A percentile compares a stretch with the other conserved stretches of the same genome.
phyloP scores from a whole-genome alignment of 2,113 vertebrate genomes.

The Labeo catla region DNA sequence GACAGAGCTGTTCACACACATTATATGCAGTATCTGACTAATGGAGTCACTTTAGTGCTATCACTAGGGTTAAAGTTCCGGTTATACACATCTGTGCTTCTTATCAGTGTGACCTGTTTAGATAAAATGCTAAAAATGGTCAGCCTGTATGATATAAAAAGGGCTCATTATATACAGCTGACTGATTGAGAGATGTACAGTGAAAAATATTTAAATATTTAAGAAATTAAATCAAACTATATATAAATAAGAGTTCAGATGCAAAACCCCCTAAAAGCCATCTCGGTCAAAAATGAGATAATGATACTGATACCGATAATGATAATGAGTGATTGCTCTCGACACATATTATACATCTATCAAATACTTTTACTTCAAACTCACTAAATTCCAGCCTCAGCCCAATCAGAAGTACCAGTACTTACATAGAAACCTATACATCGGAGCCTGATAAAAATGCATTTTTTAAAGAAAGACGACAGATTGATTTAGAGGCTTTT shows the following conservation, averaged over 20 bases:
- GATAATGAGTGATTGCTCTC: no score
- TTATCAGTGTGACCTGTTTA: constrained; percentile 14
- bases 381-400: no score
- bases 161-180: not conserved
- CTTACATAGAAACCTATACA: no score
- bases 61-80: constrained; percentile 23
- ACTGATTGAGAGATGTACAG: not conserved
- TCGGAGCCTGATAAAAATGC: no score
- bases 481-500: no score
- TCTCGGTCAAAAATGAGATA: no score
- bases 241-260: not conserved
- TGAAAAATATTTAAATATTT: not conserved
- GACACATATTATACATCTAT: no score
- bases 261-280: no score
- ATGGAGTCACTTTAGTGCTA: constrained; percentile 17
- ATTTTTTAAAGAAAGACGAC: no score
- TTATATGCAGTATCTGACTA: not conserved
- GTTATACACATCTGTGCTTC: not conserved
- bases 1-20: constrained; percentile 2
- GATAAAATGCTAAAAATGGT: constrained; percentile 6
- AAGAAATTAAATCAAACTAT: not conserved
- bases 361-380: no score
- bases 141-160: not conserved
- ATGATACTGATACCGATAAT: no score
- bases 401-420: no score